phyloP scores from a whole-genome alignment of 2,113 vertebrate genomes.

The Charina bottae region DNA sequence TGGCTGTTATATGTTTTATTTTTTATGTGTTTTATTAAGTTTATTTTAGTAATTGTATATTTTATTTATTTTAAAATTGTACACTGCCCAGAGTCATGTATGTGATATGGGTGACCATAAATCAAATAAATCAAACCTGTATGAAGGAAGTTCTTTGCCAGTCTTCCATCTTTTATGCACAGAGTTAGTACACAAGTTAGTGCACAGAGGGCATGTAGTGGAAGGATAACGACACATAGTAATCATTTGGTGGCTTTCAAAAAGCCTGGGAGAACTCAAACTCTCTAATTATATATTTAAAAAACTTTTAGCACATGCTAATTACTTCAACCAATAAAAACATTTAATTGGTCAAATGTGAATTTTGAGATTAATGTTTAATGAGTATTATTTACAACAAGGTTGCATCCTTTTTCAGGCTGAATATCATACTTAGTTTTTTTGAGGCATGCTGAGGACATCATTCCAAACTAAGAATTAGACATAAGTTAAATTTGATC shows the following conservation, averaged over 20 bases:
- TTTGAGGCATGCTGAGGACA: background rate
- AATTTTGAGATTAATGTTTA: conserved; percentile 58
- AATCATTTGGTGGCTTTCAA: background rate
- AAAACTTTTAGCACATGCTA: conserved; percentile 54
- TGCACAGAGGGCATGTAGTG: conserved; percentile 34
- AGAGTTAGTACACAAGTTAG: background rate
- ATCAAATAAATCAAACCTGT: no score
- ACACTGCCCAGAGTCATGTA: no score
- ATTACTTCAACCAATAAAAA: conserved; percentile 50
- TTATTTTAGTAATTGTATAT: no score
- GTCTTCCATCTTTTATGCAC: background rate
- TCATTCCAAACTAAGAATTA: background rate
- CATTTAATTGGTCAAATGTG: conserved; percentile 55
- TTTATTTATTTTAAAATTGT: no score
- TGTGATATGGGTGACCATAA: no score
- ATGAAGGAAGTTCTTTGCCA: background rate
- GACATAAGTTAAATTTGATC: background rate
- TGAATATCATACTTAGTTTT: background rate
- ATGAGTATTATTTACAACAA: conserved; percentile 29
- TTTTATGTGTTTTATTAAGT: no score
- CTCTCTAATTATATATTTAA: conserved; percentile 11
- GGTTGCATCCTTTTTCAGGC: background rate
- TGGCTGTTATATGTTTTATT: no score
- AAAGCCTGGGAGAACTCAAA: background rate
- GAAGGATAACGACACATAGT: conserved; percentile 39